Evolutionary conservation across 2,888 invertebrate genomes (phyloP).

Genomic region (Nematopogon swammerdamellus): DNA sequence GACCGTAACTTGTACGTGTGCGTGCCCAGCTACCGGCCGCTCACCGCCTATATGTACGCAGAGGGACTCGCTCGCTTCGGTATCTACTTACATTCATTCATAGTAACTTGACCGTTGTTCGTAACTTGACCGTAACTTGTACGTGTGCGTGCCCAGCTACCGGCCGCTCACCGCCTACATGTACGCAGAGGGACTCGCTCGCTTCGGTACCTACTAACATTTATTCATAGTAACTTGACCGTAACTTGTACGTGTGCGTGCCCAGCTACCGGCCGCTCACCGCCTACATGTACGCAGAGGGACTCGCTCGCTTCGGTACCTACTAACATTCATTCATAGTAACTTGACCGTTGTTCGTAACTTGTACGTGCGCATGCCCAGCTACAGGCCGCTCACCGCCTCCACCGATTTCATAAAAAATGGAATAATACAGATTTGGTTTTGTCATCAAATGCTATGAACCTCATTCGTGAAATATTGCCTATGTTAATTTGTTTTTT

Average conservation of each 20-base stretch:
- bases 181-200: conserved; percentile 82
- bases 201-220: conserved; percentile 56
- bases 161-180: conserved; percentile 84
- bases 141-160: conserved; percentile 86
- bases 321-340: too few relatives aligned
- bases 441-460: too few relatives aligned
- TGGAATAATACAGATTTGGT: not conserved
- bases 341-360: not conserved
- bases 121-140: conserved; percentile 46
- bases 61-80: conserved; percentile 75
- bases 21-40: conserved; percentile 82
- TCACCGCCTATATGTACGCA: conserved; percentile 83
- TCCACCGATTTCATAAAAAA: conserved; percentile 60
- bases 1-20: conserved; percentile 78
- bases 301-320: conserved; percentile 65
- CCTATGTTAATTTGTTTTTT: too few relatives aligned
- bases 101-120: not conserved
- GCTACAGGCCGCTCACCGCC: conserved; percentile 79
- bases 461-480: too few relatives aligned
- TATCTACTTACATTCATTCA: conserved; percentile 12
- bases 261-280: conserved; percentile 83
- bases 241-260: conserved; percentile 89
- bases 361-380: conserved; percentile 74
- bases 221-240: too few relatives aligned
- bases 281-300: conserved; percentile 86